Conservation (phyloP, 2,113 vertebrate species). For the Upupa epops region DNA sequence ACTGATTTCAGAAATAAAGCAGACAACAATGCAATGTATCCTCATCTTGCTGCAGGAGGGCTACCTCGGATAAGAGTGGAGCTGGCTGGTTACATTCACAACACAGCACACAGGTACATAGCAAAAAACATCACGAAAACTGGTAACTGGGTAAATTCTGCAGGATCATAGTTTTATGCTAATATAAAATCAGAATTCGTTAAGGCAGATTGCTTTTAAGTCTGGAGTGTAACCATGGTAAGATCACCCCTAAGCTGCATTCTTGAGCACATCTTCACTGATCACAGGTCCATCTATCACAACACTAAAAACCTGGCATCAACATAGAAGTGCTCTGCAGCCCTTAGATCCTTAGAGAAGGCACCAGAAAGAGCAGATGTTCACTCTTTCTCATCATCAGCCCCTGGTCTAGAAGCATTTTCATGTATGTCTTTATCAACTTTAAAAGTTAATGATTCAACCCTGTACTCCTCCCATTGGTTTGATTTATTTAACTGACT, state of each 20-base stretch:
- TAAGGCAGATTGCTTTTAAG: not conserved
- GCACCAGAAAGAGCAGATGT: not conserved
- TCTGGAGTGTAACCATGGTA: not conserved
- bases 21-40: not conserved
- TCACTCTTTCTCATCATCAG: not conserved
- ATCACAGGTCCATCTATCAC: constrained; percentile 2
- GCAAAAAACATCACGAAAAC: not conserved
- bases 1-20: not conserved
- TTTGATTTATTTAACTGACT: not conserved
- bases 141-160: not conserved
- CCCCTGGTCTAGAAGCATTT: not conserved
- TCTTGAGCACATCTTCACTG: constrained; percentile 50
- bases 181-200: not conserved
- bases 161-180: not conserved
- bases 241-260: not conserved
- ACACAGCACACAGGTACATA: not conserved
- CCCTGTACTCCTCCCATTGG: not conserved
- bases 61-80: not conserved
- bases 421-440: not conserved
- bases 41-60: not conserved
- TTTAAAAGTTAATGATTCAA: not conserved
- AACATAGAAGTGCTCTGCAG: not conserved
- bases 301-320: constrained; percentile 15
- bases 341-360: not conserved
- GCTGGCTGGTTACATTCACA: not conserved